Evolutionary conservation across 2,888 invertebrate species (phyloP).

Genomic region (Papilio gigon): DNA sequence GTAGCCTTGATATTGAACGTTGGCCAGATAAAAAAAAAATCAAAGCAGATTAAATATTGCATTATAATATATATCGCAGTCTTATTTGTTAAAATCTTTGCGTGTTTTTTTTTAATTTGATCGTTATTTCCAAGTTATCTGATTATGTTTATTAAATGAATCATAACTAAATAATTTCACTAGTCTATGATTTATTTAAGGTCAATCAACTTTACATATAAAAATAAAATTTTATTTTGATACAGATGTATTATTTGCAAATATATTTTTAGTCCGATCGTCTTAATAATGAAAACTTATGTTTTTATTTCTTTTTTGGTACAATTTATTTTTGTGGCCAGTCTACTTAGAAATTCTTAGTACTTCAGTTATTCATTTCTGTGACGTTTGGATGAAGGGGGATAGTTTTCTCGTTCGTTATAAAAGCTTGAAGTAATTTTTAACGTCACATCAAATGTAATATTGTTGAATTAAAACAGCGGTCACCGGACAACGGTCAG

Average conservation of each 20-base stretch:
- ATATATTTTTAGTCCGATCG: neutral
- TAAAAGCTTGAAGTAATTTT: constrained; percentile 47
- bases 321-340: neutral
- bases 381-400: too few species aligned
- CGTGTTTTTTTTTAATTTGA: constrained; percentile 26
- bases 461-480: constrained; percentile 51
- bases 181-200: constrained; percentile 29
- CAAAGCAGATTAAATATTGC: neutral
- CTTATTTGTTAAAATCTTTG: constrained; percentile 8
- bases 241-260: neutral
- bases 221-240: neutral
- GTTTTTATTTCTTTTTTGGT: too few species aligned
- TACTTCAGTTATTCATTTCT: neutral
- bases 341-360: neutral
- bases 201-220: constrained; percentile 40
- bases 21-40: constrained; percentile 21
- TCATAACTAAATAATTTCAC: constrained; percentile 43
- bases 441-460: constrained; percentile 71
- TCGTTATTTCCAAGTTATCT: constrained; percentile 14
- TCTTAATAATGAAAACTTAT: neutral
- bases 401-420: constrained; percentile 43
- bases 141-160: constrained; percentile 30
- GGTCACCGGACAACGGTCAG: constrained; percentile 72
- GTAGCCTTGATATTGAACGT: constrained; percentile 51
- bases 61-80: neutral